These are phyloP conservation scores for Ophioderma brevispina DNA, from an alignment of 35 echinoderm and acorn worm species.

Conservation along the genomic window DNA sequence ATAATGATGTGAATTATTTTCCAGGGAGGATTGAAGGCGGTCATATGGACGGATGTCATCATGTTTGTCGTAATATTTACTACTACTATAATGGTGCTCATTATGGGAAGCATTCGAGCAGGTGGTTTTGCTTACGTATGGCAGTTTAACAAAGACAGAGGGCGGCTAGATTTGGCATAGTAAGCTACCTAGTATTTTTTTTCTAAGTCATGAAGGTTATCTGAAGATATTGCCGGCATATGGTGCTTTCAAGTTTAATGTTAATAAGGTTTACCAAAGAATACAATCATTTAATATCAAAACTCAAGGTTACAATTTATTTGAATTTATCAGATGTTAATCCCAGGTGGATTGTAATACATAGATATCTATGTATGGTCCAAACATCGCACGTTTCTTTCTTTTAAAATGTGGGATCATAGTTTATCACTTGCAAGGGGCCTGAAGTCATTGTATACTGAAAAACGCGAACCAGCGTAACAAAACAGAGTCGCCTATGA, in stretches of 20 bases:
- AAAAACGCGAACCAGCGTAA: no score
- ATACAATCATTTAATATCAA: not conserved
- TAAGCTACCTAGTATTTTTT: not conserved
- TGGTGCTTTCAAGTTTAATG: not conserved
- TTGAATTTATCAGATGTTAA: not conserved
- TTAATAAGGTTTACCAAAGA: no score
- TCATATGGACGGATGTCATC: constrained; percentile 45
- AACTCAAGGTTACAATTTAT: not conserved
- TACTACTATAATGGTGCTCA: constrained; percentile 14
- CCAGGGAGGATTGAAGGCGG: constrained; percentile 32
- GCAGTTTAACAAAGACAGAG: constrained; percentile 25
- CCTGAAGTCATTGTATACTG: no score
- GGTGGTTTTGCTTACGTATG: constrained; percentile 23
- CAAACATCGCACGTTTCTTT: no score
- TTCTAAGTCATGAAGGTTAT: not conserved
- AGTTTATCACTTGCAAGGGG: no score
- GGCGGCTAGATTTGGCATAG: constrained; percentile 17
- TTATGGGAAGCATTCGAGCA: not conserved
- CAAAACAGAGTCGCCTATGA: no score
- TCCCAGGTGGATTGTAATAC: not conserved
- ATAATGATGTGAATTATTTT: no score
- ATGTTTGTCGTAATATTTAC: constrained; percentile 13
- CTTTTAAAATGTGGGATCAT: no score
- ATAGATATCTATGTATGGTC: not conserved
- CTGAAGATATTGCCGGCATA: not conserved